Evolutionary conservation across 2,888 invertebrate genomes (phyloP).

Genomic region (Tupiocoris notatus): DNA sequence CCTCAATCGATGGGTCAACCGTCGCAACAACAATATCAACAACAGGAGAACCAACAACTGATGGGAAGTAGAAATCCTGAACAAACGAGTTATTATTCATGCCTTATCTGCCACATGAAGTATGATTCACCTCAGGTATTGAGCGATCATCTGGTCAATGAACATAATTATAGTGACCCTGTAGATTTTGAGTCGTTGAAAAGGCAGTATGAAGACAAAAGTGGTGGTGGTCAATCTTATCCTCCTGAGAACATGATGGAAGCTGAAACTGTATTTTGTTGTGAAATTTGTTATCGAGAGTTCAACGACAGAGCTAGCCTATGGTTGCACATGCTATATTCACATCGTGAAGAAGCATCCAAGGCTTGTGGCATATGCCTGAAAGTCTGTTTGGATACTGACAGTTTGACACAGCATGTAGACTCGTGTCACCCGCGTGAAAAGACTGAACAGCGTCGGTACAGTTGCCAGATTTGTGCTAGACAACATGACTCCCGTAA

Average conservation of each 20-base stretch:
- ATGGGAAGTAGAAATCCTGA: background rate
- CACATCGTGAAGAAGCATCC: conserved; percentile 58
- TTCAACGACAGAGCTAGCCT: conserved; percentile 58
- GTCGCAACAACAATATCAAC: background rate
- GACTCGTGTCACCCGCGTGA: conserved; percentile 55
- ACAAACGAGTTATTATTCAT: conserved; percentile 52
- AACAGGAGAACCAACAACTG: background rate
- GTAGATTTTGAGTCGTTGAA: conserved; percentile 34
- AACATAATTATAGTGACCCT: conserved; percentile 55
- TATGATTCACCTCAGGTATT: conserved; percentile 56
- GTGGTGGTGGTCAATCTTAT: conserved; percentile 3
- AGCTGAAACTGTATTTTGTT: conserved; percentile 56
- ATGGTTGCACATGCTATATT: conserved; percentile 59
- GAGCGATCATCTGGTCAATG: conserved; percentile 58
- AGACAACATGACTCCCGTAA: conserved; percentile 61
- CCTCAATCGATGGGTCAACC: background rate
- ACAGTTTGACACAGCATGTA: conserved; percentile 58
- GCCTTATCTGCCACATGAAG: conserved; percentile 58
- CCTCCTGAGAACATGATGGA: conserved; percentile 53
- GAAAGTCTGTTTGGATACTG: conserved; percentile 57
- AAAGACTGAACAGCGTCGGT: conserved; percentile 51
- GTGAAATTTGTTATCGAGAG: conserved; percentile 57
- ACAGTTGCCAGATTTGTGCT: conserved; percentile 56
- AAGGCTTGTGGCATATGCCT: conserved; percentile 61
- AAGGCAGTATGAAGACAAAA: conserved; percentile 49